phyloP scores from a whole-genome alignment of 2,888 invertebrate genomes.

The Phlogophora meticulosa region DNA sequence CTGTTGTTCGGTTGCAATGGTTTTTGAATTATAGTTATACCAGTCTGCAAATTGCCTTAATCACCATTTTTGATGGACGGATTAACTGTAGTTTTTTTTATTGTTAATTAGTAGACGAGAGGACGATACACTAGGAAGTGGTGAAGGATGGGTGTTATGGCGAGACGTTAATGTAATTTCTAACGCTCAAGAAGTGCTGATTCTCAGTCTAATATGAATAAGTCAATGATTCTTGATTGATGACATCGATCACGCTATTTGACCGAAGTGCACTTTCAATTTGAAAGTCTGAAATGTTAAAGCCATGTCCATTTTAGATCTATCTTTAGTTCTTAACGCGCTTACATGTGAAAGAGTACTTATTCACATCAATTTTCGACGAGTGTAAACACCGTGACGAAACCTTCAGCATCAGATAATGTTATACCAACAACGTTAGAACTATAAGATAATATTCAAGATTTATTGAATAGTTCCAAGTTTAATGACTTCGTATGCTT shows the following conservation, averaged over 20 bases:
- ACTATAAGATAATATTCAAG: conserved; percentile 62
- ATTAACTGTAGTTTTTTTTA: conserved; percentile 4
- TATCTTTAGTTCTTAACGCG: not conserved
- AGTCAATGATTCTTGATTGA: no score
- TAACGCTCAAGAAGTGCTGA: no score
- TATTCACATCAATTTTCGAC: not conserved
- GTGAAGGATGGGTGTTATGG: no score
- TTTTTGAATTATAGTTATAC: not conserved
- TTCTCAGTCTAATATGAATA: no score
- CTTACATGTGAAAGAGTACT: not conserved
- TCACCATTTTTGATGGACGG: not conserved
- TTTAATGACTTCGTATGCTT: conserved; percentile 58
- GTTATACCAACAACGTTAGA: conserved; percentile 32
- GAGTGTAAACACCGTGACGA: conserved; percentile 10
- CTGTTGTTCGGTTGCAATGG: not conserved
- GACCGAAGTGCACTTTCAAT: no score
- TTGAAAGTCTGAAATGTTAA: conserved; percentile 1
- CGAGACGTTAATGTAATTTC: no score
- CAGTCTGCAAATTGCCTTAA: not conserved
- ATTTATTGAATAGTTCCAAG: conserved; percentile 65
- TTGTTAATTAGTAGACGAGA: not conserved
- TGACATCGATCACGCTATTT: no score
- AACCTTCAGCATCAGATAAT: conserved; percentile 46
- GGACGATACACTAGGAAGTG: no score
- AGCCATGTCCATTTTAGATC: not conserved